Evolutionary conservation across 2,113 vertebrate genomes (phyloP).

Genomic region (Festucalex cinctus): DNA sequence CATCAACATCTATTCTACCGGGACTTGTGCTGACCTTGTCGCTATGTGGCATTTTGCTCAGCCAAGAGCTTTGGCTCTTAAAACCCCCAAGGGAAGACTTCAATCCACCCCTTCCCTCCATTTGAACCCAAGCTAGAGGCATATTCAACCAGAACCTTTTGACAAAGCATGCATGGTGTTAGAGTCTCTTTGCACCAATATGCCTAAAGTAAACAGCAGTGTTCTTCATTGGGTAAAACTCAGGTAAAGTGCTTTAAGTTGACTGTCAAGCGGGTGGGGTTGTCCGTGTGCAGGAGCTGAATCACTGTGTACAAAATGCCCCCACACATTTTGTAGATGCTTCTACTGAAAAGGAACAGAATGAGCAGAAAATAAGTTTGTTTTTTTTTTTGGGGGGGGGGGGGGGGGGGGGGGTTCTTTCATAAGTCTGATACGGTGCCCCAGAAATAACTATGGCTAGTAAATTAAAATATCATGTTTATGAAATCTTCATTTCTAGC

Average conservation of each 20-base stretch:
- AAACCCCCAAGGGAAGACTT: constrained; percentile 29
- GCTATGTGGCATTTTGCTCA: constrained; percentile 23
- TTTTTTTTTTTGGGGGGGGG: background rate
- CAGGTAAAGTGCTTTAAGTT: constrained; percentile 92
- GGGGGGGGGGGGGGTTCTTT: background rate
- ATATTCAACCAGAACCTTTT: constrained; percentile 50
- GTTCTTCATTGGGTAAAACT: constrained; percentile 88
- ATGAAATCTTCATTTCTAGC: background rate
- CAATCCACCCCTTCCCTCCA: constrained; percentile 15
- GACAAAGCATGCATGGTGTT: constrained; percentile 55
- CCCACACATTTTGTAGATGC: constrained; percentile 88
- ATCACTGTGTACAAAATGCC: constrained; percentile 88
- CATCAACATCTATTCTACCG: background rate
- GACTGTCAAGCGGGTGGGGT: constrained; percentile 51
- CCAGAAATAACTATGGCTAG: background rate
- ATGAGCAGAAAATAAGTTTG: background rate
- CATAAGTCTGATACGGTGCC: too few relatives aligned
- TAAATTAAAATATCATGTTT: background rate
- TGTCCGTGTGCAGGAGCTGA: constrained; percentile 60
- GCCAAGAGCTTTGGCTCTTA: constrained; percentile 26
- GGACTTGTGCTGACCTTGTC: constrained; percentile 4
- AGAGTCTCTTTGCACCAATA: background rate
- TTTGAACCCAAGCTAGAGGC: constrained; percentile 41
- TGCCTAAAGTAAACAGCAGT: constrained; percentile 74
- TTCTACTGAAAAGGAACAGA: constrained; percentile 61